Base-by-base conservation (phyloP, 1,140 invertebrate genomes). In the Sarcophaga peregrina region DNA sequence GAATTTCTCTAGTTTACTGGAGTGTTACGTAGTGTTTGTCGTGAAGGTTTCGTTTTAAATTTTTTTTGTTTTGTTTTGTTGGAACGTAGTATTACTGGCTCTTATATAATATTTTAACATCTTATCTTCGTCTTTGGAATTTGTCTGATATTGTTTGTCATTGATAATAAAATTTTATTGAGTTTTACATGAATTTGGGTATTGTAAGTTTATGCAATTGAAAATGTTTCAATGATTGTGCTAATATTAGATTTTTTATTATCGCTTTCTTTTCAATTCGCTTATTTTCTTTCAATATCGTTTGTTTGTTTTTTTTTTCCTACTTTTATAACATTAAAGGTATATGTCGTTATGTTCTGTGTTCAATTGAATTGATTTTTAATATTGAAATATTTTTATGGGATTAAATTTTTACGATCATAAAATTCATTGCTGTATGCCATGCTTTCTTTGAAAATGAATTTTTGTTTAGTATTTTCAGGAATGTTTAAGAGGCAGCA, bases 111-210 rank as follows among this genome's bases (percentile, higher is more conserved):
- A 68, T 68, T 68, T 68, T 25, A 20, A 17, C 62, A 9, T 58
- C 54, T 68, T 68, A 68, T 68, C 62, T 68, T 68, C 25, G 25
- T 37, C 9, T 68, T 17, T 8, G 17, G 62, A 20, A 68, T 68
- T 68, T 68, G 62, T 68, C 62, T 68, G 62, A 68, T 68, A 68
- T n/a, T 68, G 62, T 68, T 20, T 68, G 62, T 68, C 62, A 20
- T 68, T 68, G 62, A 68, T 68, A 68, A 68, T 68, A 68, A 68
- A 68, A 68, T 68, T 68, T 68, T 68, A 68, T 68, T 68, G 62
- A 68, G 62, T 68, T 68, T 68, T 68, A 68, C 62, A 68, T 68
- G 62, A 68, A 68, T 68, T 68, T 68, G 62, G 62, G 17, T 68
- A 68, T 68, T 68, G 62, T 68, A 68, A 68, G 62, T 68, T 68